Evolutionary conservation across 1,140 invertebrate genomes (phyloP).

Genomic region (Globodera ellingtonae): DNA sequence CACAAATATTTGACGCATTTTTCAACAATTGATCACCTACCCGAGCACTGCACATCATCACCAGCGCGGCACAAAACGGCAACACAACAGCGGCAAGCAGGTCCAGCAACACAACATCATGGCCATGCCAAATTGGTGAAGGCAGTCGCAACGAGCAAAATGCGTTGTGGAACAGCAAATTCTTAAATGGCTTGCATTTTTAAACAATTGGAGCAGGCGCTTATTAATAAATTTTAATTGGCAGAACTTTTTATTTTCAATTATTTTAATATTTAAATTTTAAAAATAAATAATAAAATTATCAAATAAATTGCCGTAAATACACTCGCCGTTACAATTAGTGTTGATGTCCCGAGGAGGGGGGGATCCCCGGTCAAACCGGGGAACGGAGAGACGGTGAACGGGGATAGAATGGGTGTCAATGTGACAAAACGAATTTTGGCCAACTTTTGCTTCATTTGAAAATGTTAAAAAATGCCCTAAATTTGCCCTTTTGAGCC

Average conservation of each 20-base stretch:
- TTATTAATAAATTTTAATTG: too few species aligned
- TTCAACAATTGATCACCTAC: constrained; percentile 10
- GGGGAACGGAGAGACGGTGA: too few species aligned
- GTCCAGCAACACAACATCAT: constrained; percentile 17
- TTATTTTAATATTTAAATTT: too few species aligned
- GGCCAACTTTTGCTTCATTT: background rate
- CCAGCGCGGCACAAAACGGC: constrained; percentile 24
- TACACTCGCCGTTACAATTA: too few species aligned
- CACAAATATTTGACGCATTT: constrained; percentile 11
- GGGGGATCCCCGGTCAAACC: too few species aligned
- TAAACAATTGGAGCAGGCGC: too few species aligned
- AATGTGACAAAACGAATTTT: constrained; percentile 6
- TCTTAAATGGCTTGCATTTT: constrained; percentile 17
- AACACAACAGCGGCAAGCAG: constrained; percentile 13
- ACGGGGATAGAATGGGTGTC: background rate
- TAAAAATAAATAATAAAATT: too few species aligned
- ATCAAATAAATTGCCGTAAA: too few species aligned
- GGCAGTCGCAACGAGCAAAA: background rate
- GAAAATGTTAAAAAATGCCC: too few species aligned
- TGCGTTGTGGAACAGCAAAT: constrained; percentile 39
- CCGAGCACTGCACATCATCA: constrained; percentile 25
- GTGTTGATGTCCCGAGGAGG: too few species aligned
- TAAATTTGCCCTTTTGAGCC: background rate
- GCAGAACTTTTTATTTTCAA: too few species aligned
- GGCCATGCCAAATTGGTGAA: background rate